Base-by-base conservation (phyloP, 1,140 invertebrate genomes). In the Pissodes strobi region DNA sequence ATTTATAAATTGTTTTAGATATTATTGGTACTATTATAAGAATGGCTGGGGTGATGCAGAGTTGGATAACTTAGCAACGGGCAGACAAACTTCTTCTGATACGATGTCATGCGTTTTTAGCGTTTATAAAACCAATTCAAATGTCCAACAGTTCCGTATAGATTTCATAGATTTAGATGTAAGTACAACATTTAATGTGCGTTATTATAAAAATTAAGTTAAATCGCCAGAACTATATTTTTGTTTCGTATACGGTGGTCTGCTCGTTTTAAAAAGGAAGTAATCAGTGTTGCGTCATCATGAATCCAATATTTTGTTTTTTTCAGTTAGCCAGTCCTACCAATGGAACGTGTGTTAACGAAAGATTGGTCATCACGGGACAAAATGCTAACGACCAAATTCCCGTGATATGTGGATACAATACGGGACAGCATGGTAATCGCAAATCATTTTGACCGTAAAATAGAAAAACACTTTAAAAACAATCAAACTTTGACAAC, bases 131-230 rank as follows among this genome's bases (percentile, higher is more conserved):
- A 63, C 76, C 0, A 79, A 79, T 23, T 69, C 79, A 22, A 79
- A 83, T 53, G 80, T 91, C 1, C 81, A 82, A 69, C 88, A 90
- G 74, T 78, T 91, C 53, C 76, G 86, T 34, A 73, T 91, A 12
- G 88, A 90, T 72, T 88, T 91, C 69, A 75, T 83, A 1, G 82
- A 82, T 73, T 87, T 91, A 74, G 86, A 89, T 79, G 87, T 89
- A 76, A 67, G 71, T 68, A 3, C 21, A 27, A 27, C 25, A 27
- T 5, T 9, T 27, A n/a, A n/a, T n/a, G n/a, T n/a, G n/a, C n/a
- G n/a, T n/a, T n/a, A n/a, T n/a, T n/a, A n/a, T n/a, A n/a, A n/a
- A n/a, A n/a, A n/a, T n/a, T n/a, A n/a, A n/a, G n/a, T n/a, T n/a
- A n/a, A n/a, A n/a, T n/a, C n/a, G n/a, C n/a, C n/a, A n/a, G n/a